Conservation (phyloP, 2,797 vertebrate genomes). For the Pangasius sanitwongsei region DNA sequence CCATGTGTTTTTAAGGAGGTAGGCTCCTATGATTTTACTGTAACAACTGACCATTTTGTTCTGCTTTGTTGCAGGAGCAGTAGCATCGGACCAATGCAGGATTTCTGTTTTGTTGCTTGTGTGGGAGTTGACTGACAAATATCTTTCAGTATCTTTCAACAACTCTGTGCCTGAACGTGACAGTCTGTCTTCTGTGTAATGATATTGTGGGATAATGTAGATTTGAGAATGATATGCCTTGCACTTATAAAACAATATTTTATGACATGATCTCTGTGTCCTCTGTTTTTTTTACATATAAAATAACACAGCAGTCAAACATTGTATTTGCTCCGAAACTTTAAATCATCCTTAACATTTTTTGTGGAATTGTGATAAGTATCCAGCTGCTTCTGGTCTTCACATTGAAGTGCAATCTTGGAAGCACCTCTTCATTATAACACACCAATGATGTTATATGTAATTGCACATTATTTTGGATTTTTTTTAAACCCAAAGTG, state of each 20-base stretch:
- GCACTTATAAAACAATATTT: constrained; percentile 35
- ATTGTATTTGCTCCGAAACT: too few species aligned
- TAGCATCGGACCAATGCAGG: constrained; percentile 59
- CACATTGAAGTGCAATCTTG: not conserved
- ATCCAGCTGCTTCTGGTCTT: not conserved
- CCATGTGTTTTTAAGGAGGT: not conserved
- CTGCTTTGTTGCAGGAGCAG: constrained; percentile 69
- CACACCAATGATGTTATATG: not conserved
- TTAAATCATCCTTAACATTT: not conserved
- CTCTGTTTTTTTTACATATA: not conserved
- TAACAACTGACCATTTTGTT: not conserved
- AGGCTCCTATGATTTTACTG: not conserved
- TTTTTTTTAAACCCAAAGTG: not conserved
- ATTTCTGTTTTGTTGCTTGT: constrained; percentile 50
- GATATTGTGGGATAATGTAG: constrained; percentile 13
- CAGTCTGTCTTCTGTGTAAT: constrained; percentile 59
- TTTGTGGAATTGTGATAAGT: not conserved
- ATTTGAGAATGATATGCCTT: constrained; percentile 13
- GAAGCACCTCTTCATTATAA: not conserved
- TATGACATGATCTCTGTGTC: constrained; percentile 5
- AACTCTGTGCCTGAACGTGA: constrained; percentile 62
- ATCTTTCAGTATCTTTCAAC: constrained; percentile 52
- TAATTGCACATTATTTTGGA: not conserved
- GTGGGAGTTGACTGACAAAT: constrained; percentile 50
- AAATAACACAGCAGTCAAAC: not conserved